These are phyloP conservation scores for Platorchestia sp. DNA, from an alignment of 1,140 invertebrate genomes.

Conservation along the genomic window DNA sequence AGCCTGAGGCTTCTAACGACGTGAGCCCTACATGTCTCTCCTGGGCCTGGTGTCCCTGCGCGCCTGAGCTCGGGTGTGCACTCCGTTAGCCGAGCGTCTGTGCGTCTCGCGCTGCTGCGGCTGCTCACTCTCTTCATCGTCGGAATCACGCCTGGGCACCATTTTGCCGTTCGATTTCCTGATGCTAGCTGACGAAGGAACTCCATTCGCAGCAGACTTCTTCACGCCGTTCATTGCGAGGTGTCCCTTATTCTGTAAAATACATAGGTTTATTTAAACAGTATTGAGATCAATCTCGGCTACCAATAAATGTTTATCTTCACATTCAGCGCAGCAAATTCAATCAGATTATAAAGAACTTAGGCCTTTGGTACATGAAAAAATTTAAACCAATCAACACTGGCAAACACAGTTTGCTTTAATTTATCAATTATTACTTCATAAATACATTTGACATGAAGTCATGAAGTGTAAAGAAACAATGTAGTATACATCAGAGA, in stretches of 20 bases:
- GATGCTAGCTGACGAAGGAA: neutral
- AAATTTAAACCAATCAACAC: neutral
- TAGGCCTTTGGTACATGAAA: neutral
- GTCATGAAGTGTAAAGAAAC: neutral
- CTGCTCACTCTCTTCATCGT: neutral
- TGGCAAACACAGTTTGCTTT: neutral
- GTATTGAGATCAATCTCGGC: neutral
- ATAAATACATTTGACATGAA: neutral
- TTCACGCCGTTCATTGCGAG: neutral
- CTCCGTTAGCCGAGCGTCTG: conserved; percentile 1
- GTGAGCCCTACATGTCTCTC: conserved; percentile 24
- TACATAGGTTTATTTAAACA: neutral
- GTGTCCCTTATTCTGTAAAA: neutral
- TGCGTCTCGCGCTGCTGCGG: neutral
- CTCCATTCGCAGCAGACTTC: neutral
- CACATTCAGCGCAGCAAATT: neutral
- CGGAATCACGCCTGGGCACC: neutral
- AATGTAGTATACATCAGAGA: neutral
- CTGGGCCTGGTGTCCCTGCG: conserved; percentile 16
- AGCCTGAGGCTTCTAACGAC: neutral
- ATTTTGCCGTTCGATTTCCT: neutral
- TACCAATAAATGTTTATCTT: neutral
- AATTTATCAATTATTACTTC: neutral
- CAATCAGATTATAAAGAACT: neutral
- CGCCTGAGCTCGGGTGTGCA: neutral